A percentile compares a stretch with the other conserved stretches of the same genome.
These are phyloP conservation scores for Drosophila novamexicana DNA, from an alignment of 1,140 invertebrate genomes.

Conservation along the genomic window DNA sequence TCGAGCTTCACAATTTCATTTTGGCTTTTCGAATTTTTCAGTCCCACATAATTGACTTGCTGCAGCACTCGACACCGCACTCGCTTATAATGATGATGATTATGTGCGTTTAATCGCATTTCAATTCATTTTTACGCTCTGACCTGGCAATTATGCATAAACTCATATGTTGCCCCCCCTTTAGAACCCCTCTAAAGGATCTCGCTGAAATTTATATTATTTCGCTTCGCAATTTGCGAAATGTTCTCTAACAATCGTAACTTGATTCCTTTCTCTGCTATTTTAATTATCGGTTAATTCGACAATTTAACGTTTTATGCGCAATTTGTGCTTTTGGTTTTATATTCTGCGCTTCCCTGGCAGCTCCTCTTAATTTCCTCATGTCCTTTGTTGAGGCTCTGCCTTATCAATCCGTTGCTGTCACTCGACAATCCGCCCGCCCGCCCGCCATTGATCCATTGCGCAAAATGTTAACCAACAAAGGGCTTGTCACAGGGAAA, in stretches of 20 bases:
- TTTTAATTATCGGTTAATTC: slow-evolving; percentile 46
- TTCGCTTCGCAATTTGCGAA: neutral
- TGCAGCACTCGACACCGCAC: neutral
- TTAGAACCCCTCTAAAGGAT: neutral
- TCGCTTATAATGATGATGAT: slow-evolving; percentile 30
- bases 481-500: slow-evolving; percentile 59
- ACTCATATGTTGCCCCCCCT: slow-evolving; percentile 1
- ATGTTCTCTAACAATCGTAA: neutral
- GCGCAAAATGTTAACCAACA: slow-evolving; percentile 44
- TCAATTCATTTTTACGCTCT: slow-evolving; percentile 26
- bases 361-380: slow-evolving; percentile 25
- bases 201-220: neutral
- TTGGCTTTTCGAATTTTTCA: slow-evolving; percentile 27
- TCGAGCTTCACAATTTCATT: slow-evolving; percentile 18
- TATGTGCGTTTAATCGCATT: slow-evolving; percentile 49
- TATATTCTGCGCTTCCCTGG: neutral
- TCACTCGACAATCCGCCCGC: neutral
- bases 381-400: slow-evolving; percentile 6
- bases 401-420: slow-evolving; percentile 1
- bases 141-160: slow-evolving; percentile 32
- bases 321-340: slow-evolving; percentile 6
- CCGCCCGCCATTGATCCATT: slow-evolving; percentile 32
- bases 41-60: slow-evolving; percentile 1
- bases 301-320: slow-evolving; percentile 22
- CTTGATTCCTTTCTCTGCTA: neutral